Evolutionary conservation across 1,140 invertebrate genomes (phyloP).

Genomic region (Trichogramma pretiosum): DNA sequence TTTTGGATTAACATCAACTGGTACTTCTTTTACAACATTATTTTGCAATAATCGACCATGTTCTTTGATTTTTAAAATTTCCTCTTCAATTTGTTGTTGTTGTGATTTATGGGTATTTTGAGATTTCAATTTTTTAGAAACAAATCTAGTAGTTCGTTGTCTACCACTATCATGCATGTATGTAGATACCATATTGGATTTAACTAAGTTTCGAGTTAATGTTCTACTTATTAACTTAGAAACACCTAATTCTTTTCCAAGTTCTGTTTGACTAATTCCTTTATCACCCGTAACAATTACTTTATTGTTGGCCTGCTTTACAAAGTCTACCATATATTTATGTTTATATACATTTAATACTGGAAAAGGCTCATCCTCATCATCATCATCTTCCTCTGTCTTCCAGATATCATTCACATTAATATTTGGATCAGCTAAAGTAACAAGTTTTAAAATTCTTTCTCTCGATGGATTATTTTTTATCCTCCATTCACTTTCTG

Average conservation of each 20-base stretch:
- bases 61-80: conserved; percentile 41
- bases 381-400: conserved; percentile 37
- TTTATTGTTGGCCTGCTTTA: conserved; percentile 44
- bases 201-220: conserved; percentile 44
- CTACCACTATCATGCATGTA: conserved; percentile 50
- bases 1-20: neutral
- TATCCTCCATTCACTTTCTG: conserved; percentile 45
- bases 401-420: conserved; percentile 42
- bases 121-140: conserved; percentile 35
- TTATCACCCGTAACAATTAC: conserved; percentile 41
- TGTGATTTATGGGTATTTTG: conserved; percentile 27
- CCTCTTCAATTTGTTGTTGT: conserved; percentile 35
- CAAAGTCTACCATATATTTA: conserved; percentile 34
- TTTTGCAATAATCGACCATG: conserved; percentile 16
- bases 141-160: conserved; percentile 45
- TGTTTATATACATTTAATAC: conserved; percentile 40
- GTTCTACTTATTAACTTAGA: conserved; percentile 47
- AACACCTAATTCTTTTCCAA: conserved; percentile 41
- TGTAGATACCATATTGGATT: conserved; percentile 39
- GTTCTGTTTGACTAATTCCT: conserved; percentile 44
- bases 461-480: conserved; percentile 45
- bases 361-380: conserved; percentile 44
- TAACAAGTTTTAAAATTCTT: conserved; percentile 45
- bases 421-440: conserved; percentile 46
- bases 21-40: conserved; percentile 10